Evolutionary conservation across 2,888 invertebrate species (phyloP), one percentile per base, ranked within the genome.

Genomic region (Drosophila falleni): DNA sequence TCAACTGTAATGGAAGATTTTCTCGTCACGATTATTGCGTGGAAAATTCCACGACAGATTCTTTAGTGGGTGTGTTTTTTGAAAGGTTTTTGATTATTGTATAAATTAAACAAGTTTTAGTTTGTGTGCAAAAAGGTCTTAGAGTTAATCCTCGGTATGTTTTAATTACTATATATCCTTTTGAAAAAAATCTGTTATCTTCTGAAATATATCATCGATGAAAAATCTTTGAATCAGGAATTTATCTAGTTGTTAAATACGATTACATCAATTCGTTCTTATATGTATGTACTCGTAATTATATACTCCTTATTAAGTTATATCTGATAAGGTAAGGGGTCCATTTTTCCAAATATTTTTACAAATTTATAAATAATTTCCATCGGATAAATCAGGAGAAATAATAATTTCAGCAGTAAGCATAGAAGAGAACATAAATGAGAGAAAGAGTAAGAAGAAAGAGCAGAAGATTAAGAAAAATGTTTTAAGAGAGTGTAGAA

Each of bases 31-130:
- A 66, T 42, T 39, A 51, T 47, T 60, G 73, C 55, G 64, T 81
- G 86, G 82, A 83, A 83, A 83, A 70, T 83, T 83, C 83, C 87
- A 82, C 47, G 29, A 29, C 19, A 23, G 33, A n/a, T 44, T 31
- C 44, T 23, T 59, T 41, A 10, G 15, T 16, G 13, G 15, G 13
- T 44, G 37, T 59, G 31, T 46, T 35, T 49, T 49, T 37, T 26
- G 10, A 19, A 8, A 10, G n/a, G 13, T 23, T 56, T 42, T n/a
- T 10, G 23, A 33, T n/a, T 31, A 42, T 31, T 44, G 23, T 44
- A 19, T 11, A 3, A 6, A 5, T 8, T 46, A 47, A 51, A 51
- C 51, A 42, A 33, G 60, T 51, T 42, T 31, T 10, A 31, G 31
- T 31, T 2, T 2, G 0, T 31, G 2, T 31, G 0, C 9, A 31